Base-by-base conservation (phyloP, 2,888 invertebrate species). In the Drepanosiphum platanoidis region DNA sequence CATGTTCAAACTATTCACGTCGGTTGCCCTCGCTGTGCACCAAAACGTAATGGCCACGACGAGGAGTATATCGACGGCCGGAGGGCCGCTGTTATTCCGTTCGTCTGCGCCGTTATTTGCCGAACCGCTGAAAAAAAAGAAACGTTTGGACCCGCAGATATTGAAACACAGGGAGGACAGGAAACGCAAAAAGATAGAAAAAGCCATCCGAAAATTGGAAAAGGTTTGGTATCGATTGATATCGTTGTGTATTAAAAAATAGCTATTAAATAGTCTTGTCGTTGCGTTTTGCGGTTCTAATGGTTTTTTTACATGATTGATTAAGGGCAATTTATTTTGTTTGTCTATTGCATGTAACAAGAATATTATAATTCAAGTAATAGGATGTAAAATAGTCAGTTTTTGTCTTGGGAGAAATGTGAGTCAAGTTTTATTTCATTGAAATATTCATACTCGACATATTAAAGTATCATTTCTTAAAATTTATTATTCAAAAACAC, bases 81-180 rank as follows among this genome's bases (percentile, higher is more conserved):
- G 68, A n/a, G 84, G 84, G 27, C 84, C 84, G 18, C 75, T 84
- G 39, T 64, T 77, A 1, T 83, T 86, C 22, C 58, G 72, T 64
- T 46, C 70, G 4, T 86, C 75, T n/a, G n/a, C n/a, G 32, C 74
- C 82, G 94, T 95, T 84, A 36, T 77, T 68, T 89, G 97, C 94
- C 7, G 96, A 97, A 89, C 97, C 97, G 3, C 89, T 97, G 89
- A 97, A 96, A 89, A 97, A 95, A 90, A 97, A 96, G 90, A 97
- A 94, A 89, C 94, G 93, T 89, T 81, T 96, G 0, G 97, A 98
- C 90, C 96, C 97, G 3, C 92, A 92, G 8, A 90, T 98, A 46
- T 88, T 96, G 0, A 94, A 93, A 89, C 93, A 94, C 27, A 92
- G 96, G 88, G 96, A 97, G 89, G 95, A 96, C 0, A 92, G 96